A percentile compares a stretch with the other conserved stretches of the same genome.
phyloP scores from a whole-genome alignment of 2,113 vertebrate genomes.

The Trochalopteron elliotii region DNA sequence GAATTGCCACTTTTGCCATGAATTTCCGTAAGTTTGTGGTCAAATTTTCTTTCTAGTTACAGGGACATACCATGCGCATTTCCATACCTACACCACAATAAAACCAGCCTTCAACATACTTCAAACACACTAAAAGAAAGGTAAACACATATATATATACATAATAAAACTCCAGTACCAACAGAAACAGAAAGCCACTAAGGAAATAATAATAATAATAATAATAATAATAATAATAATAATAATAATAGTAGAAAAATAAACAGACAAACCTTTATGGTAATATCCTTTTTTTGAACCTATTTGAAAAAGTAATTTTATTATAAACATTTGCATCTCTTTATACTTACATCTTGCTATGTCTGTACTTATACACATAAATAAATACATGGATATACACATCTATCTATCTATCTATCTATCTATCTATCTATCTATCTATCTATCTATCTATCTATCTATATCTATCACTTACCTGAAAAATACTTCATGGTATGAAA shows the following conservation, averaged over 20 bases:
- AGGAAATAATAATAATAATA: background rate
- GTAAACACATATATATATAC: background rate
- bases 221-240: no score
- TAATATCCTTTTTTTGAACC: background rate
- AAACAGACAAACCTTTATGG: accelerated
- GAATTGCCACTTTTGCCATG: background rate
- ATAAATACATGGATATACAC: accelerated
- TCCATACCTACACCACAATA: background rate
- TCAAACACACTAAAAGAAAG: background rate
- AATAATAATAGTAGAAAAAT: no score
- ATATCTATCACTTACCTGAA: accelerated
- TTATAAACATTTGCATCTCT: background rate
- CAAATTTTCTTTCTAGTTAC: background rate
- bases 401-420: no score
- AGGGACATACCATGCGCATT: background rate
- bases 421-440: no score
- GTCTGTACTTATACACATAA: background rate
- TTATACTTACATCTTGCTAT: background rate
- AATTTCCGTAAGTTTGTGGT: background rate
- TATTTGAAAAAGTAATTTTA: background rate
- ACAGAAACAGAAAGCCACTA: background rate
- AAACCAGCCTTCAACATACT: background rate
- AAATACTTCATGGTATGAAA: background rate
- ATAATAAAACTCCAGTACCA: background rate
- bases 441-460: no score